These are phyloP conservation scores for Protaetia brevitarsis DNA, from an alignment of 1,140 invertebrate genomes.

Conservation along the genomic window DNA sequence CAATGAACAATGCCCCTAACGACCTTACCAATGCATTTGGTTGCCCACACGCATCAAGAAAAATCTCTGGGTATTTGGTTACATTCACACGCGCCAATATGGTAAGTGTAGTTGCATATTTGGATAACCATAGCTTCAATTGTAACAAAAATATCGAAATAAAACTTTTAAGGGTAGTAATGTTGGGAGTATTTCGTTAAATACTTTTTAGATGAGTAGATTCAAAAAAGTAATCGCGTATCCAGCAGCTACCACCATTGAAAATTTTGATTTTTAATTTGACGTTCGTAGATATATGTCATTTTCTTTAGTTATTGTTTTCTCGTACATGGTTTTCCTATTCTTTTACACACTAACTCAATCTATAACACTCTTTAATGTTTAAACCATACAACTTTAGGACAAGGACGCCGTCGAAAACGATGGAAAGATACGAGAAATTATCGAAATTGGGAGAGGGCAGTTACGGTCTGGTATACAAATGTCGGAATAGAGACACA, in stretches of 20 bases:
- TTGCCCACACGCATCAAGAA: slow-evolving; percentile 25
- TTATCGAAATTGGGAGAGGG: slow-evolving; percentile 95
- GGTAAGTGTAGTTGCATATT: slow-evolving; percentile 15
- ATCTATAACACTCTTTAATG: neutral
- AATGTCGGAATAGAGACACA: slow-evolving; percentile 94
- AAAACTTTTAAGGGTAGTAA: too few relatives aligned
- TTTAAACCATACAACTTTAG: slow-evolving; percentile 48
- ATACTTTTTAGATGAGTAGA: too few relatives aligned
- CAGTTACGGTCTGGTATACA: slow-evolving; percentile 98
- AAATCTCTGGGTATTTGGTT: slow-evolving; percentile 27
- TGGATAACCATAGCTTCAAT: neutral
- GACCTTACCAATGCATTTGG: slow-evolving; percentile 26
- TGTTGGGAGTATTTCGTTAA: too few relatives aligned
- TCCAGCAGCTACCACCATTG: too few relatives aligned
- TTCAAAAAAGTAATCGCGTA: too few relatives aligned
- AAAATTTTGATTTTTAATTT: neutral
- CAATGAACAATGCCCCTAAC: slow-evolving; percentile 26
- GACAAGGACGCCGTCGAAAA: slow-evolving; percentile 77
- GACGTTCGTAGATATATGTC: neutral
- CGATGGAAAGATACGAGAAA: slow-evolving; percentile 98
- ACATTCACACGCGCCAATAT: slow-evolving; percentile 27
- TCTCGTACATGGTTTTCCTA: neutral
- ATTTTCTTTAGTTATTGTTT: neutral
- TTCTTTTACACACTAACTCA: neutral
- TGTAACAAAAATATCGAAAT: too few relatives aligned